These are phyloP conservation scores for Pristionchus pacificus DNA, from an alignment of 1,140 invertebrate genomes.

Conservation along the genomic window DNA sequence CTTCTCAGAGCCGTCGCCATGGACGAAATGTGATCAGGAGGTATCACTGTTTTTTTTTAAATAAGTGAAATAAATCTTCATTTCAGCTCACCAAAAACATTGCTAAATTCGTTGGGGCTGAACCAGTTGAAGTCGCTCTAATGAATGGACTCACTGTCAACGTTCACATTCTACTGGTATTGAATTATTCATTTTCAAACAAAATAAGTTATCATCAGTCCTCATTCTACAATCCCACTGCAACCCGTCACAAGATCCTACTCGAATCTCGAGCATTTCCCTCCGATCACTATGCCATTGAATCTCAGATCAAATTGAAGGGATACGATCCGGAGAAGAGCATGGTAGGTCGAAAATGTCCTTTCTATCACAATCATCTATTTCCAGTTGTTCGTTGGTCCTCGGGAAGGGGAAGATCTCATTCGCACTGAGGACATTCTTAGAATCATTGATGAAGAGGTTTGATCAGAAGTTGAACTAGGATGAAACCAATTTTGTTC, in stretches of 20 bases:
- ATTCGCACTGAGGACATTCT: constrained; percentile 65
- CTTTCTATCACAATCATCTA: constrained; percentile 59
- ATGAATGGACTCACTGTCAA: constrained; percentile 63
- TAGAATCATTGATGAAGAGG: constrained; percentile 61
- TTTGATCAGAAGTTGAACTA: no score
- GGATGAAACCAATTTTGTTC: no score
- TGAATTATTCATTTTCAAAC: no score
- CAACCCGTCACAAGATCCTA: constrained; percentile 64
- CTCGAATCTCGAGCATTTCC: constrained; percentile 66
- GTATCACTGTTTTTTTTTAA: constrained; percentile 19
- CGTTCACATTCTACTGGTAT: constrained; percentile 60
- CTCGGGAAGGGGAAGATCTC: constrained; percentile 62
- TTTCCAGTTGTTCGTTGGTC: constrained; percentile 61
- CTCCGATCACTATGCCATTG: constrained; percentile 66
- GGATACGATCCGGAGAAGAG: constrained; percentile 47
- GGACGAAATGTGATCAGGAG: constrained; percentile 60
- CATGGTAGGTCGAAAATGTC: constrained; percentile 5
- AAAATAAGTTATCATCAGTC: constrained; percentile 24
- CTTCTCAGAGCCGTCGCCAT: constrained; percentile 58
- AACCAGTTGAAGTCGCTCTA: constrained; percentile 58
- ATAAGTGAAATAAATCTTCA: no score
- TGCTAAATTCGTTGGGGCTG: constrained; percentile 58
- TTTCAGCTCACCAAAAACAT: constrained; percentile 58
- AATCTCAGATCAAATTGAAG: constrained; percentile 64
- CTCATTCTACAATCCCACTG: constrained; percentile 65